These are phyloP conservation scores for Oithona nana DNA, from an alignment of 2,888 invertebrate genomes.

Conservation along the genomic window DNA sequence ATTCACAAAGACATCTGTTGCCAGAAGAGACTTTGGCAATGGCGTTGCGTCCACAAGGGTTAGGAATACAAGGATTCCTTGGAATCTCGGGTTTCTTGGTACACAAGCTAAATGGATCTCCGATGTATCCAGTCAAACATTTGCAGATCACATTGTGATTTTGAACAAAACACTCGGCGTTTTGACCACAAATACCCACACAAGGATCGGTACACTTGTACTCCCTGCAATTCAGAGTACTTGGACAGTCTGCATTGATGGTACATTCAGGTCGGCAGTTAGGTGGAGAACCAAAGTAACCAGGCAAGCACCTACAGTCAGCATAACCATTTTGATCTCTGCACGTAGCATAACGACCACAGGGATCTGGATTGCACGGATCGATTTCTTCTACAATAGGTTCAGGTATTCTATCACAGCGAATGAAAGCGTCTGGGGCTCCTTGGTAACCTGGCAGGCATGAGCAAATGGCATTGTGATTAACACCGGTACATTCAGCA, in stretches of 20 bases:
- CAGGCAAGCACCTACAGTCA: constrained; percentile 50
- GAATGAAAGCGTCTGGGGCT: constrained; percentile 39
- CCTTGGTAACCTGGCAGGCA: constrained; percentile 59
- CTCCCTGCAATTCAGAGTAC: constrained; percentile 24
- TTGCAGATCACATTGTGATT: constrained; percentile 24
- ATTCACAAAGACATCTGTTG: constrained; percentile 42
- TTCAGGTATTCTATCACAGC: background rate
- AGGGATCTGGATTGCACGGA: constrained; percentile 61
- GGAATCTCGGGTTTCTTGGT: constrained; percentile 18
- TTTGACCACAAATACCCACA: constrained; percentile 19
- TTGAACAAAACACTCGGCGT: constrained; percentile 22
- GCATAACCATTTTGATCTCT: constrained; percentile 41
- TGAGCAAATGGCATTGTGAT: constrained; percentile 65
- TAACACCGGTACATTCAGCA: constrained; percentile 49
- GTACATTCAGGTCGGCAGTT: constrained; percentile 18
- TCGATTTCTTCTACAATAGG: constrained; percentile 25
- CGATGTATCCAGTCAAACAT: constrained; percentile 21
- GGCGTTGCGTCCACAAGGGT: constrained; percentile 23
- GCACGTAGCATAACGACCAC: constrained; percentile 64
- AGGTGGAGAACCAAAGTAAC: constrained; percentile 53
- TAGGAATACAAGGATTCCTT: constrained; percentile 20
- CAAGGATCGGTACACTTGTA: constrained; percentile 22
- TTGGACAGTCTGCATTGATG: constrained; percentile 48
- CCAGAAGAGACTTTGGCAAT: constrained; percentile 34
- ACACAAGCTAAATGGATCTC: constrained; percentile 20